These are phyloP conservation scores for Hozukius guyotensis DNA, from an alignment of 2,797 vertebrate species.

Conservation along the genomic window DNA sequence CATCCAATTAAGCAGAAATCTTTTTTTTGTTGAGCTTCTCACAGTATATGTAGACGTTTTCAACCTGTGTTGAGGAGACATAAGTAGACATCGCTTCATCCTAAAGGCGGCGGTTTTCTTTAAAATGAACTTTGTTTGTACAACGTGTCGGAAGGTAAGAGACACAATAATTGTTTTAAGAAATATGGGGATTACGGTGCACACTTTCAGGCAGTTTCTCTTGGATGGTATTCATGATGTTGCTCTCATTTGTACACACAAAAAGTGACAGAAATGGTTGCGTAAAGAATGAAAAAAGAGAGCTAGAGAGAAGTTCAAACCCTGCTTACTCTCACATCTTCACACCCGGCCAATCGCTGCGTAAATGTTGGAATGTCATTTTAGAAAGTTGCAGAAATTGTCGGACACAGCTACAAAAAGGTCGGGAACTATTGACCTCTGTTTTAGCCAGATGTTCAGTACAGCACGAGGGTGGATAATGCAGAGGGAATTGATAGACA, in stretches of 20 bases:
- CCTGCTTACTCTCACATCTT: neutral
- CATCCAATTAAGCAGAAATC: neutral
- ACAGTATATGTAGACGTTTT: neutral
- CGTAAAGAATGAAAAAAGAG: neutral
- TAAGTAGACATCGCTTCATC: neutral
- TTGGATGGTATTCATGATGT: neutral
- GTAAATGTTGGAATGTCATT: neutral
- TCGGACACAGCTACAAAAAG: neutral
- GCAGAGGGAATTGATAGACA: conserved; percentile 40
- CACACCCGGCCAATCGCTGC: neutral
- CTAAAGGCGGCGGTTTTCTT: neutral
- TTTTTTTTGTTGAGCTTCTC: neutral
- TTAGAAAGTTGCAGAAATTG: neutral
- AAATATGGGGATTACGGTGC: neutral
- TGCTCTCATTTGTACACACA: neutral
- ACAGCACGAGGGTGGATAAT: conserved; percentile 4
- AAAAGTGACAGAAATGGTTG: neutral
- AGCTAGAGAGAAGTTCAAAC: neutral
- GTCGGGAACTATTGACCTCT: neutral
- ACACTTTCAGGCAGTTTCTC: neutral
- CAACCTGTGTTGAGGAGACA: neutral
- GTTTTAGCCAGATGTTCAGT: conserved; percentile 14
- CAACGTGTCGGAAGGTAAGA: neutral
- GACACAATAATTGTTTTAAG: neutral
- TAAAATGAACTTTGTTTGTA: neutral